Percentiles rank a stretch among this genome's conserved stretches.
Conservation (phyloP, 2,888 invertebrate genomes). For the Aleiodes testaceus region DNA sequence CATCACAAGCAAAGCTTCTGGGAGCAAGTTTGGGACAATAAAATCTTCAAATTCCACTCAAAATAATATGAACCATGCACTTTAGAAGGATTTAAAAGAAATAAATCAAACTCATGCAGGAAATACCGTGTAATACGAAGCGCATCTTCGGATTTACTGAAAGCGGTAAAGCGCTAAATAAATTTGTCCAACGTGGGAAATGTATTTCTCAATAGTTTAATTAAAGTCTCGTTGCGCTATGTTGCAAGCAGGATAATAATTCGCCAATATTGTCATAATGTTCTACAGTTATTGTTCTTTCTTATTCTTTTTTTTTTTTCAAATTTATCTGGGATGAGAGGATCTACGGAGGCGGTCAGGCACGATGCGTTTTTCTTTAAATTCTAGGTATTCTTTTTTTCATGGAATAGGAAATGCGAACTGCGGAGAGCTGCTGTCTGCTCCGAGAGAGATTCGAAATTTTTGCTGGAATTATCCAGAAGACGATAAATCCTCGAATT, state of each 20-base stretch:
- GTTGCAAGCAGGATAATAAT: constrained; percentile 37
- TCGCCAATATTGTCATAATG: constrained; percentile 36
- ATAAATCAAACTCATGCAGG: constrained; percentile 9
- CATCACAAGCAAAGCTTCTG: constrained; percentile 55
- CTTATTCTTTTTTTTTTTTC: constrained; percentile 29
- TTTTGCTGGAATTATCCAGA: constrained; percentile 12
- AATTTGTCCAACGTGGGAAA: constrained; percentile 38
- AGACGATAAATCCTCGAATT: not conserved
- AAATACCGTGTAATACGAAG: constrained; percentile 11
- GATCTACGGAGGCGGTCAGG: constrained; percentile 63
- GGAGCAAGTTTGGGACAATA: constrained; percentile 43
- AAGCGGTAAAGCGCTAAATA: constrained; percentile 33
- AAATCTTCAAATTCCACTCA: not conserved
- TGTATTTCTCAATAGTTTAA: constrained; percentile 25
- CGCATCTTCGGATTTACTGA: constrained; percentile 8
- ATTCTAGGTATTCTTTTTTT: constrained; percentile 41
- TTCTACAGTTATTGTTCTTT: constrained; percentile 28
- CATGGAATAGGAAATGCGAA: constrained; percentile 57
- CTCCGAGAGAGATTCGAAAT: constrained; percentile 50
- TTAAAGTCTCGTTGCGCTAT: constrained; percentile 28
- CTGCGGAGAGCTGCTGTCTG: constrained; percentile 60
- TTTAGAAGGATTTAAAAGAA: not conserved
- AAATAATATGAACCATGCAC: constrained; percentile 5
- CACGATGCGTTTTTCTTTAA: constrained; percentile 60
- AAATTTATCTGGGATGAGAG: constrained; percentile 43